These are phyloP conservation scores for Neosilurus mollespiculum DNA, from an alignment of 2,797 vertebrate genomes.

Conservation along the genomic window DNA sequence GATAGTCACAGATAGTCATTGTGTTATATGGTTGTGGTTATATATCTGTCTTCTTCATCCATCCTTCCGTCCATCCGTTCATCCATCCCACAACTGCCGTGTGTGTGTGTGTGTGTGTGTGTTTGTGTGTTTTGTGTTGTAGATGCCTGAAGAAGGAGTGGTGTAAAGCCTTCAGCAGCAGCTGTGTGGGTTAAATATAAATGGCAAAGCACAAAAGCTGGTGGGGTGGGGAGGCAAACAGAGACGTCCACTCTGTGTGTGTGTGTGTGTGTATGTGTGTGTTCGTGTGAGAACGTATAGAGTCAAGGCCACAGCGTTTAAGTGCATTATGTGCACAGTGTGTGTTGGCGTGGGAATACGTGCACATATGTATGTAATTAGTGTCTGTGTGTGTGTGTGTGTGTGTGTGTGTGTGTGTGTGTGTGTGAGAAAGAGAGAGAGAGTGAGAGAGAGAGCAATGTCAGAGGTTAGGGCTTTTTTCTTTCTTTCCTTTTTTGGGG, in stretches of 20 bases:
- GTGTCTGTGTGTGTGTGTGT: constrained; percentile 21
- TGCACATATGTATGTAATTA: not conserved
- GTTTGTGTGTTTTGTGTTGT: constrained; percentile 55
- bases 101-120: constrained; percentile 13
- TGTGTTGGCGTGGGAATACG: not conserved
- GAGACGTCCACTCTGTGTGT: constrained; percentile 39
- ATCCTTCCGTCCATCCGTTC: not conserved
- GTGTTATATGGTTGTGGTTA: not conserved
- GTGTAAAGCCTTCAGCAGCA: constrained; percentile 66
- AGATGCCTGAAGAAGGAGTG: constrained; percentile 67
- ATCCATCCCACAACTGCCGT: not conserved
- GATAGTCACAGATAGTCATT: not conserved
- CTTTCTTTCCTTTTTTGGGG: constrained; percentile 3
- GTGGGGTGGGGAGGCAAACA: constrained; percentile 44
- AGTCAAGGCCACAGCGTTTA: constrained; percentile 10
- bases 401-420: constrained; percentile 28
- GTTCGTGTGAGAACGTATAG: constrained; percentile 22
- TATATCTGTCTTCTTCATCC: not conserved
- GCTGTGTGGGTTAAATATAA: constrained; percentile 77
- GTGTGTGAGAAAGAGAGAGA: too few relatives aligned
- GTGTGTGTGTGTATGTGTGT: constrained; percentile 41
- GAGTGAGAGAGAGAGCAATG: constrained; percentile 36
- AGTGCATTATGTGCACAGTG: not conserved
- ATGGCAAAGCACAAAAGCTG: constrained; percentile 53
- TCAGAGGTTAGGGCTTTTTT: constrained; percentile 62